Base-by-base conservation (phyloP, 2,113 vertebrate genomes). In the Stigmatopora argus region DNA sequence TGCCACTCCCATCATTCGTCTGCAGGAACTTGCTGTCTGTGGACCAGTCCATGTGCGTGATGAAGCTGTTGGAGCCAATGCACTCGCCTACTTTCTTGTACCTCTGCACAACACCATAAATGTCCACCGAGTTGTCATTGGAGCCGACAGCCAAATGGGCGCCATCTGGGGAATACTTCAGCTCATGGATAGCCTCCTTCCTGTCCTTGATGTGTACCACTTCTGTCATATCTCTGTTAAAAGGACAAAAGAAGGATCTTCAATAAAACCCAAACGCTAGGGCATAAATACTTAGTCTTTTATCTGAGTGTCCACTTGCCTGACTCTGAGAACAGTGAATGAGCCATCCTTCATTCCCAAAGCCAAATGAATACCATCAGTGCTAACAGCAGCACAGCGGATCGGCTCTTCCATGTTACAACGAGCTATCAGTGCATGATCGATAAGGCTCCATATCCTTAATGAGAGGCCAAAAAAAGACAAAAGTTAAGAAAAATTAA, bases 361-460 rank as follows among this genome's bases (percentile, higher is more conserved):
- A 0, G 96, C 94, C 3, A 99, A 93, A 74, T 99, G 96, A 82
- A 97, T 96, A 26, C 97, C 97, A 66, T 99, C 97, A 0, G 90
- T 93, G 79, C 95, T 99, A 14, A 99, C 93, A 0, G 96, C 97
- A 0, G 95, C 96, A 82, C 94, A 98, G 77, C 97, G 95, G 67
- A 99, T 94, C 0, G 96, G 94, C 57, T 98, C 96, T 83, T 98
- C 96, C 96, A 98, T 98, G 75, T 98, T 98, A 85, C 97, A 99
- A 49, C 97, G 94, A 62, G 96, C 96, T 77, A 99, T 97, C 72
- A 99, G 84, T 1, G 96, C 96, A 34, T 99, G 97, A 82, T 99
- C 97, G 69, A 97, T 94, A 23, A 99, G 92, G 81, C 96, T 99
- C 97, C 97, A 99, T 80, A 99, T 96, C 81, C 97, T 99, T 66